A percentile compares a stretch with the other conserved stretches of the same genome.
phyloP scores from a whole-genome alignment of 2,797 vertebrate species.

The Lagorchestes hirsutus region DNA sequence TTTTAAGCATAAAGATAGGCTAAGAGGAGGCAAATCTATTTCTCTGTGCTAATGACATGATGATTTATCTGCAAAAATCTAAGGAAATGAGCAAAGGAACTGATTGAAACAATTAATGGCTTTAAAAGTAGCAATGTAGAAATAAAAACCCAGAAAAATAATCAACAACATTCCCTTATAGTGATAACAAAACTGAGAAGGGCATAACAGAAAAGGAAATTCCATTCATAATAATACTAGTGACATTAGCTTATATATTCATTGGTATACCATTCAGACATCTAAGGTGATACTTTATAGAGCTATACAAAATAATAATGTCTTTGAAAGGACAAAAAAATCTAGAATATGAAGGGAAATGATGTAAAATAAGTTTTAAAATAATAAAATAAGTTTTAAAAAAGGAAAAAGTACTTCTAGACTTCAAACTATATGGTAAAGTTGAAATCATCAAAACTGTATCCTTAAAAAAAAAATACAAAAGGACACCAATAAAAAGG shows the following conservation, averaged over 20 bases:
- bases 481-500: too few species aligned
- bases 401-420: background rate
- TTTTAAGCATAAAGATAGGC: background rate
- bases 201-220: background rate
- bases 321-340: too few species aligned
- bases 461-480: too few species aligned
- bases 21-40: background rate
- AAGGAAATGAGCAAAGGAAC: background rate
- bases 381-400: background rate
- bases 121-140: background rate
- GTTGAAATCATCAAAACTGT: too few species aligned
- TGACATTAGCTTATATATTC: background rate
- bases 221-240: background rate
- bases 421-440: too few species aligned
- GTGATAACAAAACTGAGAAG: background rate
- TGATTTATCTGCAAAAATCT: background rate
- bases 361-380: background rate
- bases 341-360: too few species aligned
- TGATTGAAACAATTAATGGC: background rate
- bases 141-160: background rate
- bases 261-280: background rate
- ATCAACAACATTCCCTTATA: background rate
- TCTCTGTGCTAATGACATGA: background rate
- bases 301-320: too few species aligned
- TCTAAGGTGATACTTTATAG: background rate